Conservation (phyloP, 2,113 vertebrate species). For the Ceyx melanurus region DNA sequence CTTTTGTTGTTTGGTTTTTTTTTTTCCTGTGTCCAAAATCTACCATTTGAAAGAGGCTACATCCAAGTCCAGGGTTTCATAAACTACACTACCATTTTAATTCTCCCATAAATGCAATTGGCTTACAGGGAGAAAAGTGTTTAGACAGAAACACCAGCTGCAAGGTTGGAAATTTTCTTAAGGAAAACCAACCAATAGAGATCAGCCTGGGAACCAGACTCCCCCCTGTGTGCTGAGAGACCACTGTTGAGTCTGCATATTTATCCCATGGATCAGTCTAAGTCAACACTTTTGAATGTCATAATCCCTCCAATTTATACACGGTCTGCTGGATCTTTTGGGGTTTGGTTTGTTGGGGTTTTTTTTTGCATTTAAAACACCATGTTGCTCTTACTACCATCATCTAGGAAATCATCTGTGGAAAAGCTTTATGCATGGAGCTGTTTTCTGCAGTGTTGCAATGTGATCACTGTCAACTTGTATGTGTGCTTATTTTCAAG, state of each 20-base stretch:
- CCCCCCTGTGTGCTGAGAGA: background rate
- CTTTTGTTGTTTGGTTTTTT: background rate
- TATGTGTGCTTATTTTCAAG: conserved; percentile 5
- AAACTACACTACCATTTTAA: background rate
- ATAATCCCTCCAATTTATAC: conserved; percentile 16
- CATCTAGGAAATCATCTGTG: conserved; percentile 23
- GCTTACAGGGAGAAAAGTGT: background rate
- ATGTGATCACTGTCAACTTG: background rate
- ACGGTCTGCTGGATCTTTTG: conserved; percentile 39
- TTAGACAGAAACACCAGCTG: background rate
- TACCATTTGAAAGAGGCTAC: background rate
- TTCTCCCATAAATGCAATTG: background rate
- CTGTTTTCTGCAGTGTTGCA: conserved; percentile 15
- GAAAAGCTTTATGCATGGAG: background rate
- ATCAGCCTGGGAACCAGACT: conserved; percentile 27
- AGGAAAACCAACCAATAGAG: background rate
- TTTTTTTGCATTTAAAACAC: background rate
- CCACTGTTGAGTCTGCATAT: conserved; percentile 49
- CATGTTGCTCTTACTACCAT: background rate
- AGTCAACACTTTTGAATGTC: conserved; percentile 38
- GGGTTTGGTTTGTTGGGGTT: too few species aligned
- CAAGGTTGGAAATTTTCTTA: conserved; percentile 9
- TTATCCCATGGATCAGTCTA: conserved; percentile 35
- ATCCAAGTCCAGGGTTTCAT: background rate
- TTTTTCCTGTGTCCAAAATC: background rate